phyloP scores from a whole-genome alignment of 23 tunicate genomes.

The Ascidia mentula region DNA sequence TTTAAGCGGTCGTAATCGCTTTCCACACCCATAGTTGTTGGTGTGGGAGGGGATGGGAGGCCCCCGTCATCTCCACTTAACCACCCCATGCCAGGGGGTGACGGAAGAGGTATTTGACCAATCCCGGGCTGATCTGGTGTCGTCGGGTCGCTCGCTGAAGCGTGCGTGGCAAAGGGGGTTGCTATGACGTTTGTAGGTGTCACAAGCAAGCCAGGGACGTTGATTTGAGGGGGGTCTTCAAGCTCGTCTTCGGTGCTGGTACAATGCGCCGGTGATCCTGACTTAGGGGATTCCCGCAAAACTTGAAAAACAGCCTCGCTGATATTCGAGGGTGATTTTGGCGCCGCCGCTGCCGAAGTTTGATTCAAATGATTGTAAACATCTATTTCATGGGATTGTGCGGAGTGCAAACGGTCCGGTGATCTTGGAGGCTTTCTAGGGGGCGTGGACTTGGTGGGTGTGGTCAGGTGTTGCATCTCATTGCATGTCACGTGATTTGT shows the following conservation, averaged over 20 bases:
- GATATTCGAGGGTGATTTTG: neutral
- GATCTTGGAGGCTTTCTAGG: slow-evolving; percentile 49
- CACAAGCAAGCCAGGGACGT: neutral
- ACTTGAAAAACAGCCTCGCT: slow-evolving; percentile 20
- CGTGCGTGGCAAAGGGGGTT: neutral
- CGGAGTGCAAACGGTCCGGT: neutral
- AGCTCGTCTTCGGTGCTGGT: neutral
- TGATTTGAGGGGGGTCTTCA: neutral
- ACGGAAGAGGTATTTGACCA: slow-evolving; percentile 30
- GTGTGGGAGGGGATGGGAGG: slow-evolving; percentile 17
- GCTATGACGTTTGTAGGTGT: neutral
- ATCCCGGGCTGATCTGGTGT: neutral
- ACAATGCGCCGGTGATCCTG: neutral
- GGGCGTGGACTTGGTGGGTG: neutral
- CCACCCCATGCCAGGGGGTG: slow-evolving; percentile 27
- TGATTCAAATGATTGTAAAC: neutral
- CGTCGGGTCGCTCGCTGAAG: neutral
- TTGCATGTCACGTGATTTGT: neutral
- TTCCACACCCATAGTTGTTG: neutral
- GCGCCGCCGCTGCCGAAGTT: neutral
- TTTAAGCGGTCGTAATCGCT: slow-evolving; percentile 18
- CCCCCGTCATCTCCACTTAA: neutral
- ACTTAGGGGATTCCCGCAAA: slow-evolving; percentile 17
- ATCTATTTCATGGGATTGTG: neutral
- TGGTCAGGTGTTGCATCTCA: neutral